These are phyloP conservation scores for Panurus biarmicus DNA, from an alignment of 2,113 vertebrate genomes.

Conservation along the genomic window DNA sequence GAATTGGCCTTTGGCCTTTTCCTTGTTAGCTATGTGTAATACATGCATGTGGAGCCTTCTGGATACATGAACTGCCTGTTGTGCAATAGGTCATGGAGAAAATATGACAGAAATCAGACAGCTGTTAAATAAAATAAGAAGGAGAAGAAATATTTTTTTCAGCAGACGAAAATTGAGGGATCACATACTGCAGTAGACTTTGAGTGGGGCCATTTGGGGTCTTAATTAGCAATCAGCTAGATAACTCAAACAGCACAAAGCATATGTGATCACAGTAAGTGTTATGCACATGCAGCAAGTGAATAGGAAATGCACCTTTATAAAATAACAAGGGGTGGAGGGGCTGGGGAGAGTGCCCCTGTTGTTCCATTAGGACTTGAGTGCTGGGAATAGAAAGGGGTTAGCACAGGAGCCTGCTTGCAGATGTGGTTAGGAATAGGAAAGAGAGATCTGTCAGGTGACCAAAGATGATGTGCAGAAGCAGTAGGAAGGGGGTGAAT, in stretches of 20 bases:
- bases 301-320: background rate
- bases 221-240: background rate
- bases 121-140: background rate
- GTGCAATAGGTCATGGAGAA: background rate
- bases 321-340: background rate
- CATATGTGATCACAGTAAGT: no score
- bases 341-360: fast-evolving
- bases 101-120: background rate
- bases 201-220: background rate
- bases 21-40: background rate
- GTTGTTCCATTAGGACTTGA: background rate
- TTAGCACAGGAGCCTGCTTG: background rate
- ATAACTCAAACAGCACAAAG: background rate
- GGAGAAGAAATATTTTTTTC: background rate
- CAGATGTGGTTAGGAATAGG: background rate
- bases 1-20: background rate
- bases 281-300: background rate
- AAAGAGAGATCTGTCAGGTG: background rate
- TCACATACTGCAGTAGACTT: background rate
- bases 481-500: background rate
- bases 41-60: background rate
- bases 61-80: background rate
- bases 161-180: background rate
- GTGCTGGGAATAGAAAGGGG: background rate
- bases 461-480: background rate